phyloP scores from a whole-genome alignment of 2,888 invertebrate species.

The Physocephala rufipes region DNA sequence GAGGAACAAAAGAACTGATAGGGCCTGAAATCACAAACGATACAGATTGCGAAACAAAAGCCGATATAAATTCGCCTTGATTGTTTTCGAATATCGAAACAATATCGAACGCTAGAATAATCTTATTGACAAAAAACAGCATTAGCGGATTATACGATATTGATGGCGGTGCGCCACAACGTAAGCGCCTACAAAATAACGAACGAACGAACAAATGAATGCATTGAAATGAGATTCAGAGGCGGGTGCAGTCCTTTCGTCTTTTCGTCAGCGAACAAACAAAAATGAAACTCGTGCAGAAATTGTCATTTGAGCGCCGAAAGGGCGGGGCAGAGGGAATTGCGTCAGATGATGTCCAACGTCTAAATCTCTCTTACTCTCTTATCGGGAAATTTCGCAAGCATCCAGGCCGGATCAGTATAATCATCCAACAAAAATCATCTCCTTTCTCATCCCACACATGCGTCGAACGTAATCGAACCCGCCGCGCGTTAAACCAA shows the following conservation, averaged over 20 bases:
- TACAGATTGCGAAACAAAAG: not conserved
- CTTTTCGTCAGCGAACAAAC: too few relatives aligned
- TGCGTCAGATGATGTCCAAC: too few relatives aligned
- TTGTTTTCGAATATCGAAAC: not conserved
- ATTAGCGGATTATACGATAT: not conserved
- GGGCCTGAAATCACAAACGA: too few relatives aligned
- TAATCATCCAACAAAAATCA: not conserved
- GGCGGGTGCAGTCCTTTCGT: not conserved
- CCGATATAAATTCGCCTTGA: slow-evolving; percentile 14
- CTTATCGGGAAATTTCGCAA: slow-evolving; percentile 2
- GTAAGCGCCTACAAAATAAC: not conserved
- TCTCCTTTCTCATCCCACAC: not conserved
- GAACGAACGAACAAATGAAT: not conserved
- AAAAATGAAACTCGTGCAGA: too few relatives aligned
- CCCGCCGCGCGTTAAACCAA: not conserved
- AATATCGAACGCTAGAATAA: not conserved
- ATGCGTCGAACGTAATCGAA: not conserved
- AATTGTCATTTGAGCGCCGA: too few relatives aligned
- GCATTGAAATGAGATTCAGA: not conserved
- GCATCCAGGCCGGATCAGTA: slow-evolving; percentile 4
- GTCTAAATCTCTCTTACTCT: not conserved
- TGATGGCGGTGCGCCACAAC: not conserved
- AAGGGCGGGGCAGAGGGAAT: too few relatives aligned
- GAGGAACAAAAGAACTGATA: too few relatives aligned
- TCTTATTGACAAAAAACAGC: slow-evolving; percentile 8